Conservation (phyloP, 2,888 invertebrate genomes). For the Trichopoda pennipes region DNA sequence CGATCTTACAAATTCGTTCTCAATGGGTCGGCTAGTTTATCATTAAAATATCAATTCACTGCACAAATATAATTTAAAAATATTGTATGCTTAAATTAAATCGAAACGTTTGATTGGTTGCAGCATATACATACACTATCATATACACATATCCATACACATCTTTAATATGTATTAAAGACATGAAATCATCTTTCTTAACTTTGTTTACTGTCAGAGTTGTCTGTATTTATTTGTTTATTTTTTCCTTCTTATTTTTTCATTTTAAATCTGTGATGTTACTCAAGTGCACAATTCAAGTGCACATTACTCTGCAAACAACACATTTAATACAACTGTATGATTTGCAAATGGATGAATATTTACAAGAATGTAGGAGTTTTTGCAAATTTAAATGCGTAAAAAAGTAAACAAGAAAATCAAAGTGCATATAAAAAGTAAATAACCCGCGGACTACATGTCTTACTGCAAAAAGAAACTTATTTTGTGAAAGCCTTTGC, state of each 20-base stretch:
- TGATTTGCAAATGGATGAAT: slow-evolving; percentile 4
- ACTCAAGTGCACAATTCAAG: slow-evolving; percentile 46
- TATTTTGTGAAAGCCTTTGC: neutral
- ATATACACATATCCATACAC: no score
- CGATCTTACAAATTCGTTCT: no score
- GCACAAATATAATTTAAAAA: no score
- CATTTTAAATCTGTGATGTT: slow-evolving; percentile 20
- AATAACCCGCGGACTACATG: slow-evolving; percentile 10
- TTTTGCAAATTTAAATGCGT: neutral
- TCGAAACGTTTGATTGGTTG: neutral
- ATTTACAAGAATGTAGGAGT: neutral
- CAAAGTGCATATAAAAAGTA: slow-evolving; percentile 10
- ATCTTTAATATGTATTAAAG: neutral
- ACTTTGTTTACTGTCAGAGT: slow-evolving; percentile 16
- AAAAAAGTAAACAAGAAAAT: neutral
- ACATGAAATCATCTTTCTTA: neutral
- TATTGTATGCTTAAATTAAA: no score
- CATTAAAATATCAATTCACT: no score
- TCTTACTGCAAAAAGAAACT: neutral
- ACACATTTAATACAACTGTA: slow-evolving; percentile 20
- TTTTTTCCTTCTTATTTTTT: neutral
- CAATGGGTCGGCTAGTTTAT: no score
- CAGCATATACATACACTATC: no score
- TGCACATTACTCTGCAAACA: slow-evolving; percentile 39
- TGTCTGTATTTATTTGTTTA: slow-evolving; percentile 13